phyloP scores from a whole-genome alignment of 2,797 vertebrate genomes.

The Phoebastria nigripes region DNA sequence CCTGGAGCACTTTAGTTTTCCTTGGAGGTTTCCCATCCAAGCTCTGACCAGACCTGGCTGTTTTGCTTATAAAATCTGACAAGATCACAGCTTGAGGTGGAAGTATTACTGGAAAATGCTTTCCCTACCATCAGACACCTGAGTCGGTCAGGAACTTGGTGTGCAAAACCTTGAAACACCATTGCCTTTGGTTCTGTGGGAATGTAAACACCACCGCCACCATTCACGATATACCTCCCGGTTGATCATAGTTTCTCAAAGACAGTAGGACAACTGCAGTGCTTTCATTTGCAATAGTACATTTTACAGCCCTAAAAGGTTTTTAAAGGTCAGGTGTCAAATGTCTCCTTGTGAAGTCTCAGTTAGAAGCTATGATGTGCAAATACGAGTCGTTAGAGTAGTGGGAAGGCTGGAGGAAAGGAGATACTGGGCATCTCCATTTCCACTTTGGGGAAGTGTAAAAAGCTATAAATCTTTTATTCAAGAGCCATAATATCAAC shows the following conservation, averaged over 20 bases:
- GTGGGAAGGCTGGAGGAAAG: neutral
- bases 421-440: neutral
- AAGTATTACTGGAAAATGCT: neutral
- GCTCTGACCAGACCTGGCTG: neutral
- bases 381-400: neutral
- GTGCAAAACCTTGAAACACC: neutral
- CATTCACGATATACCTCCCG: rapidly evolving
- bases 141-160: neutral
- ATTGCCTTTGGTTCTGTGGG: neutral
- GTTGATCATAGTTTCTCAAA: neutral
- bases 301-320: slow-evolving; percentile 17
- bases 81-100: neutral
- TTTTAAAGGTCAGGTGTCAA: slow-evolving; percentile 15
- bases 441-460: neutral
- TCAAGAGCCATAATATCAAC: neutral
- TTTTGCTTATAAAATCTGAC: neutral
- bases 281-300: neutral
- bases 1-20: slow-evolving; percentile 7
- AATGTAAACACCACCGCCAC: neutral
- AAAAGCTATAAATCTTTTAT: slow-evolving; percentile 11
- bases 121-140: neutral
- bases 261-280: neutral
- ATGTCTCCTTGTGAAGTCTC: neutral
- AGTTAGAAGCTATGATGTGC: slow-evolving; percentile 29
- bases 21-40: slow-evolving; percentile 36